Evolutionary conservation across 2,797 vertebrate species (phyloP).

Genomic region (Stomatorhinus walkeri): DNA sequence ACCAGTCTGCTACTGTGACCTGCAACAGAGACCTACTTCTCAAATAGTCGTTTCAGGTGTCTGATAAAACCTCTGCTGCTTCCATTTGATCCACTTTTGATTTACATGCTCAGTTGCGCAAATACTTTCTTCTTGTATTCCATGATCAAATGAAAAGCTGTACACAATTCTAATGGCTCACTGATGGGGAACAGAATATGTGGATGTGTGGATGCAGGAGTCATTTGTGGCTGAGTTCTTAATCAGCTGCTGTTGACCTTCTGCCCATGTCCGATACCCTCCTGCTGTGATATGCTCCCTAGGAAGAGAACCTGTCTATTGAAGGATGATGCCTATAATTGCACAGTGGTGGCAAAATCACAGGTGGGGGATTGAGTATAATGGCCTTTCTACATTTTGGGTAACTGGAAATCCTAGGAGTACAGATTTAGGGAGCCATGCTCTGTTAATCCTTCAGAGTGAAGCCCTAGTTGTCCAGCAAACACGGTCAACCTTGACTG

Average conservation of each 20-base stretch:
- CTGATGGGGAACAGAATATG: neutral
- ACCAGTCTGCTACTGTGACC: neutral
- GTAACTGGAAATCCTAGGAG: constrained; percentile 15
- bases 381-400: constrained; percentile 7
- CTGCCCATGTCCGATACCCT: neutral
- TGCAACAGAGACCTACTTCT: constrained; percentile 1
- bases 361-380: neutral
- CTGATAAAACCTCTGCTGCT: constrained; percentile 14
- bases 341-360: neutral
- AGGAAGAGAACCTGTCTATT: neutral
- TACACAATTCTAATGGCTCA: neutral
- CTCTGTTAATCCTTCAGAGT: constrained; percentile 10
- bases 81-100: constrained; percentile 2
- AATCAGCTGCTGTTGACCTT: neutral
- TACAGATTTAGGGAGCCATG: neutral
- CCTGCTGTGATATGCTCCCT: neutral
- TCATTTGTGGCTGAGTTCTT: neutral
- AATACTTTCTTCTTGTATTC: neutral
- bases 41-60: neutral
- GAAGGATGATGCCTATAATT: neutral
- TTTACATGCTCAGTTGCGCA: constrained; percentile 16
- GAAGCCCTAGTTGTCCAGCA: constrained; percentile 36
- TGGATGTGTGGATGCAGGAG: neutral
- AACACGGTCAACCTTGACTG: constrained; percentile 29
- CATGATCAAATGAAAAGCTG: constrained; percentile 11